phyloP scores from a whole-genome alignment of 2,888 invertebrate genomes.

The Endotricha flammealis region DNA sequence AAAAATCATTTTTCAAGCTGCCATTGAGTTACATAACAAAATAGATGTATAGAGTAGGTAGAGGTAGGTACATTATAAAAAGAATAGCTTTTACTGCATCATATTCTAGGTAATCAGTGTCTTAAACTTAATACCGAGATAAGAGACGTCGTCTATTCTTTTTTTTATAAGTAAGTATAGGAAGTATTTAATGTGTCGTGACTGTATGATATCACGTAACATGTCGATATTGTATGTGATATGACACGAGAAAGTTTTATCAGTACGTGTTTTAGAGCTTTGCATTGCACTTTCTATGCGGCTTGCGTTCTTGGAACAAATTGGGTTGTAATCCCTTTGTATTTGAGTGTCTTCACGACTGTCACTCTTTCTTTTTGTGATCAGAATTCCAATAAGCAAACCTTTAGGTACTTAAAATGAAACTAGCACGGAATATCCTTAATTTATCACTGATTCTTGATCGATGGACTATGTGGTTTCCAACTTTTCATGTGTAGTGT shows the following conservation, averaged over 20 bases:
- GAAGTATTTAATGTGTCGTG: background rate
- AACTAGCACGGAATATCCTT: too few relatives aligned
- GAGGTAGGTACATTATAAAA: too few relatives aligned
- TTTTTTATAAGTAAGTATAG: background rate
- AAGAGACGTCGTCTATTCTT: too few relatives aligned
- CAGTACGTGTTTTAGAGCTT: constrained; percentile 40
- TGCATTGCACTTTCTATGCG: constrained; percentile 42
- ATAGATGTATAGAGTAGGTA: too few relatives aligned
- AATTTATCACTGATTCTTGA: too few relatives aligned
- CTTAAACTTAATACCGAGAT: too few relatives aligned
- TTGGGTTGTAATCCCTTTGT: constrained; percentile 31
- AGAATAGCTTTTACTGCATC: too few relatives aligned
- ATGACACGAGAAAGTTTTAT: constrained; percentile 47
- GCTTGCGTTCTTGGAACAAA: constrained; percentile 33
- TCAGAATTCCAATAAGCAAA: too few relatives aligned
- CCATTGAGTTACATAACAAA: constrained; percentile 1
- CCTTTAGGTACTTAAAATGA: too few relatives aligned
- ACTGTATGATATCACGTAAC: background rate
- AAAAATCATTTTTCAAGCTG: constrained; percentile 1
- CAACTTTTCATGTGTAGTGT: too few relatives aligned
- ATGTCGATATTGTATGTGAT: constrained; percentile 14
- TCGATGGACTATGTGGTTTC: too few relatives aligned
- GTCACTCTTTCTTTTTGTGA: constrained; percentile 45
- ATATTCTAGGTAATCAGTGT: too few relatives aligned
- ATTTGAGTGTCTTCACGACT: constrained; percentile 15